Conservation (phyloP, 35 echinoderm and acorn worm genomes). For the Heliocidaris tuberculata region DNA sequence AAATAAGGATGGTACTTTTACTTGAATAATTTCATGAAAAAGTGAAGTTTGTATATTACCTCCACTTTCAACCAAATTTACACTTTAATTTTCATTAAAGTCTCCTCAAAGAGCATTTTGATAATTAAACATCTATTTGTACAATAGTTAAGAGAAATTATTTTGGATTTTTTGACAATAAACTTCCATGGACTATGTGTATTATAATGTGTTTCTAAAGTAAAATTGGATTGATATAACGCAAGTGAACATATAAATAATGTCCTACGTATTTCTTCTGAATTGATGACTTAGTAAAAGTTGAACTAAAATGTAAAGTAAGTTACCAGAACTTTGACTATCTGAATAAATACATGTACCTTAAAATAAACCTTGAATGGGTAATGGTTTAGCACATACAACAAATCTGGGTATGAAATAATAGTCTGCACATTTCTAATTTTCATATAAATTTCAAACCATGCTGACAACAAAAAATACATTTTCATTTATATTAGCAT, state of each 20-base stretch:
- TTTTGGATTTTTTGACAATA: not conserved
- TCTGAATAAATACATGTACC: not conserved
- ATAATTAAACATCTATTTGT: too few species aligned
- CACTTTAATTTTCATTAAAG: too few species aligned
- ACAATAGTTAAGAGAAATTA: not conserved
- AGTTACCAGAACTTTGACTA: not conserved
- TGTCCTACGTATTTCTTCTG: not conserved
- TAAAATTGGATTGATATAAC: too few species aligned
- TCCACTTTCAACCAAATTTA: too few species aligned
- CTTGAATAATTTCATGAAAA: not conserved
- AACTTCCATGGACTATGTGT: not conserved
- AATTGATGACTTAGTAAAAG: not conserved
- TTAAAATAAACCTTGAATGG: not conserved
- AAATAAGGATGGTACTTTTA: not conserved
- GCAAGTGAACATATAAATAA: not conserved
- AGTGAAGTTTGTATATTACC: too few species aligned
- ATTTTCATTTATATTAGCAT: not conserved
- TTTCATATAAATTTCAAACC: not conserved
- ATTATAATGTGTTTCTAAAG: not conserved
- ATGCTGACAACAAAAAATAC: not conserved
- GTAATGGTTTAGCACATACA: not conserved
- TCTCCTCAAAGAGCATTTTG: too few species aligned
- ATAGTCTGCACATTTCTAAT: not conserved
- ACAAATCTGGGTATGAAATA: not conserved
- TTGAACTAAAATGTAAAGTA: not conserved